These are phyloP conservation scores for Cephalopholis sonnerati DNA, from an alignment of 2,113 vertebrate genomes.

Conservation along the genomic window DNA sequence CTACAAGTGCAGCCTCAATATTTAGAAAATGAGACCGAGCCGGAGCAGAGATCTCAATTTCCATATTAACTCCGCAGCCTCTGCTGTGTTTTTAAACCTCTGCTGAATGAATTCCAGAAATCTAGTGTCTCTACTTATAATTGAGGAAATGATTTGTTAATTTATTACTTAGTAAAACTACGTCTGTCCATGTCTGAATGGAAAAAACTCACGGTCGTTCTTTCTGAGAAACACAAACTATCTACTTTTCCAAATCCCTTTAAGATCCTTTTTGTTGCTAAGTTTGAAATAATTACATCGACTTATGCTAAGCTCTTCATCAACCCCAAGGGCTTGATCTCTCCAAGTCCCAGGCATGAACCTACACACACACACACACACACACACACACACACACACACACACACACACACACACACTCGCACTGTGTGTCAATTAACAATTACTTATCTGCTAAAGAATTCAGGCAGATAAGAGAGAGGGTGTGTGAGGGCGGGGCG, in stretches of 20 bases:
- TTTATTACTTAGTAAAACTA: neutral
- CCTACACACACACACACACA: neutral
- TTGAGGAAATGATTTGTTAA: neutral
- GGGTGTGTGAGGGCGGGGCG: slow-evolving; percentile 6
- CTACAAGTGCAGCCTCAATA: neutral
- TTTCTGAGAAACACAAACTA: slow-evolving; percentile 11
- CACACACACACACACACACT: slow-evolving; percentile 2
- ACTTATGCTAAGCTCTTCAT: slow-evolving; percentile 70
- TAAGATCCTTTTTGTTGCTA: slow-evolving; percentile 33
- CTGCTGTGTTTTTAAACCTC: neutral
- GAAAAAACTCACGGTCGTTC: neutral
- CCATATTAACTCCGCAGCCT: neutral
- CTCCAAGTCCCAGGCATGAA: slow-evolving; percentile 31
- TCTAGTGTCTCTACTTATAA: neutral
- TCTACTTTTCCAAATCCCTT: slow-evolving; percentile 38
- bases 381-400: neutral
- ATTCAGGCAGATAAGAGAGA: slow-evolving; percentile 49
- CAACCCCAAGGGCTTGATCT: slow-evolving; percentile 37
- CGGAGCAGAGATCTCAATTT: neutral
- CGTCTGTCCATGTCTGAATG: neutral
- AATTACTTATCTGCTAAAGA: slow-evolving; percentile 62
- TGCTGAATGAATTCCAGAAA: neutral
- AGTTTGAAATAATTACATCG: slow-evolving; percentile 67
- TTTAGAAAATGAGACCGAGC: slow-evolving; percentile 19
- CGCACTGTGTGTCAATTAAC: slow-evolving; percentile 45